Evolutionary conservation across 2,797 vertebrate genomes (phyloP).

Genomic region (Eutrigla gurnardus): DNA sequence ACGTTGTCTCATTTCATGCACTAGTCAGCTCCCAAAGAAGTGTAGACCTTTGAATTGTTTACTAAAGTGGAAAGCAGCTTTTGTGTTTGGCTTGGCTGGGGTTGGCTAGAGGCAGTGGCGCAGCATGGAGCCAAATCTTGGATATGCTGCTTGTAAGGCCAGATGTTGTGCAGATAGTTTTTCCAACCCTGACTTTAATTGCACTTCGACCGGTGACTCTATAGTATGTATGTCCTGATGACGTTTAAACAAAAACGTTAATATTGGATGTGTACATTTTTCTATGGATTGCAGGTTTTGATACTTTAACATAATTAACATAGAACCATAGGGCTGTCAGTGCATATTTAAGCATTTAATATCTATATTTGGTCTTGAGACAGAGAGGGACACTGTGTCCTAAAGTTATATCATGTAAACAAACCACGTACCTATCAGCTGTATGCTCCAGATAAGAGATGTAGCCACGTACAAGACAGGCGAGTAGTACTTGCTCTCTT

Average conservation of each 20-base stretch:
- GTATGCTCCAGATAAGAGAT: background rate
- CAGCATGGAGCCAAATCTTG: slow-evolving; percentile 8
- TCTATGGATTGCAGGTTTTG: too few relatives aligned
- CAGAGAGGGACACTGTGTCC: background rate
- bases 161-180: background rate
- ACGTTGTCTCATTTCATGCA: slow-evolving; percentile 67
- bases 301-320: too few relatives aligned
- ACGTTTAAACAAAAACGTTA: too few relatives aligned
- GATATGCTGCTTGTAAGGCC: background rate
- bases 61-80: slow-evolving; percentile 53
- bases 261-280: too few relatives aligned
- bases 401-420: background rate
- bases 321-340: too few relatives aligned
- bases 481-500: background rate
- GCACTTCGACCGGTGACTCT: too few relatives aligned
- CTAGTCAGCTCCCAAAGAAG: slow-evolving; percentile 72
- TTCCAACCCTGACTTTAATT: background rate
- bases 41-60: slow-evolving; percentile 58
- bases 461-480: background rate
- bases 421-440: background rate
- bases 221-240: too few relatives aligned
- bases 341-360: too few relatives aligned
- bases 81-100: slow-evolving; percentile 16
- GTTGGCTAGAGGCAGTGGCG: slow-evolving; percentile 24
- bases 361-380: too few relatives aligned